Base-by-base conservation (phyloP, 2,113 vertebrate species). In the Hirundichthys speculiger region DNA sequence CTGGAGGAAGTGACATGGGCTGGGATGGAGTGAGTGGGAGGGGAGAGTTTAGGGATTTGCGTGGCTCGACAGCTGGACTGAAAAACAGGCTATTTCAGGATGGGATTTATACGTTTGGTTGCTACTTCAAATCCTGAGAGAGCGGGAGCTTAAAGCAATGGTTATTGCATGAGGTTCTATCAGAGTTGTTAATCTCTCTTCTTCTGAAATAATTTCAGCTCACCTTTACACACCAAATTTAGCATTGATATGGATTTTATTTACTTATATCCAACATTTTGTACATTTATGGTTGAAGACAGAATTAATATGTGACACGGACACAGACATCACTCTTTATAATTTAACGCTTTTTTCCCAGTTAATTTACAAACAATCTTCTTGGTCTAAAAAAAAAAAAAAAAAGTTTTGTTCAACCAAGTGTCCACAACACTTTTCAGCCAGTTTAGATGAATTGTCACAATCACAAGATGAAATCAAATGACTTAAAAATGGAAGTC, bases 21-120 rank as follows among this genome's bases (percentile, higher is more conserved):
- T 21, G 67, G 84, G 85, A 83, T 82, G 71, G 77, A 75, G 59
- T 34, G 79, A 80, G 86, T 85, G 83, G 87, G 87, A 84, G 87
- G 86, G 75, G 74, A 78, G 83, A 84, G 90, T 80, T 87, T 66
- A 77, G 89, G 90, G 91, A 92, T 91, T 91, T 91, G 83, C 78
- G 69, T 82, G 83, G 87, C 82, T 82, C 54, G 80, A 91, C 90
- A 92, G 88, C 90, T 92, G 91, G 90, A 87, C 89, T 81, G 86
- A 90, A 89, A 88, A 90, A 87, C 86, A 81, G 75, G 84, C 90
- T 92, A 91, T 91, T 90, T 92, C 87, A 83, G 90, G 90, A 89
- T 41, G 24, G 90, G 91, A 91, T 92, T 93, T 92, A 84, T 87
- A 88, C 69, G 77, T 91, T 87, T 82, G 69, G 75, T 90, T 85